Base-by-base conservation (phyloP, 1,140 invertebrate species). In the Episyrphus balteatus region DNA sequence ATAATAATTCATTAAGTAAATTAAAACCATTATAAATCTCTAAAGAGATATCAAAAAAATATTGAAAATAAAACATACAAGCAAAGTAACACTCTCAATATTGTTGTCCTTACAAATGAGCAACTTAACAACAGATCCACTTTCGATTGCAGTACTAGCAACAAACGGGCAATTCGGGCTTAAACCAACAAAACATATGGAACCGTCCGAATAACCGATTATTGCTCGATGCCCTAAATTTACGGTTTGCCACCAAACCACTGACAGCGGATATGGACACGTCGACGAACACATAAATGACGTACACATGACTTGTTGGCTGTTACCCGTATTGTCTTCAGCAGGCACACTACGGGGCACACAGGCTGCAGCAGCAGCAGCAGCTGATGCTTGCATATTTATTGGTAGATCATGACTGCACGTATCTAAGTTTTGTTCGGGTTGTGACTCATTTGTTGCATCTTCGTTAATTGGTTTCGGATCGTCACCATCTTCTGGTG, bases 211-310 rank as follows among this genome's bases (percentile, higher is more conserved):
- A 45, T 80, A 84, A 21, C 82, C 84, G 50, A 86, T 73, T 36
- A 88, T 75, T 30, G 78, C 83, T 46, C 74, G 73, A 50, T 75
- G 71, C 6, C 70, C 38, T 3, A 57, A 65, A 41, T 73, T 70
- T 21, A 77, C 61, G 19, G 81, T 82, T 59, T 82, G 77, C 84
- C 84, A 87, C 84, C 84, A 87, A 2, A 75, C 72, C 36, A 82
- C 55, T 37, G 70, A 75, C 51, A 73, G 68, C 6, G 77, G 75
- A 55, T 73, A 76, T 5, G 72, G 71, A 47, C 75, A 73, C 38
- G 65, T 63, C 53, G 73, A 48, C 61, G 69, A 63, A 70, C 74
- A 50, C 72, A 72, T 47, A 68, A 79, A 55, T 66, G 59, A 64
- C 17, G 47, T 55, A 19, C 52, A 57, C 62, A 65, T 61, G 11